Base-by-base conservation (phyloP, 2,113 vertebrate species). In the Otus sunia region DNA sequence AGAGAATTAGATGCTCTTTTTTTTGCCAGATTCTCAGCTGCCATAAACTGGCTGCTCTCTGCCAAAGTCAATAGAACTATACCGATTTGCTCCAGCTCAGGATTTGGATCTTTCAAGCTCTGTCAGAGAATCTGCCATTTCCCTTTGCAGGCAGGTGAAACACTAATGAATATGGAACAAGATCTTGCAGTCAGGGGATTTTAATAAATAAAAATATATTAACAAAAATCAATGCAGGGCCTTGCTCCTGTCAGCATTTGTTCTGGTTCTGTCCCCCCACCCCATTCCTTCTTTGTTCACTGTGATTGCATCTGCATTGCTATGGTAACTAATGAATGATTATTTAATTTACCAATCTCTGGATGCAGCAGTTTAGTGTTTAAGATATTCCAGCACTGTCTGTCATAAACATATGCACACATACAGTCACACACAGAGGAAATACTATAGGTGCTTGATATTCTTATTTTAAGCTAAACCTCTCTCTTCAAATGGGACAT, bases 321-420 rank as follows among this genome's bases (percentile, higher is more conserved):
- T 96, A 86, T 97, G 90, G 96, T 84, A 94, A 97, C 96, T 88
- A 92, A 93, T 92, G 80, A 96, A 94, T 79, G 64, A 88, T 95
- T 96, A 90, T 96, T 97, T 95, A 94, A 94, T 97, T 97, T 96
- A 92, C 56, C 89, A 90, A 92, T 88, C 62, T 92, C 85, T 85
- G 56, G 19, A 71, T 80, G 80, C 8, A 12, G 63, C 64, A 92
- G 41, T 96, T 97, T 36, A 69, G 50, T 53, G 55, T 96, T 95
- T 89, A 91, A 97, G 88, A 89, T 91, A 86, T 92, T 95, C 52
- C 53, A 76, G 26, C 30, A 13, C 58, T 82, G 47, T 82, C 88
- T 85, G 56, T 83, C 74, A 56, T 52, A 76, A 49, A 32, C 34
- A 80, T 85, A 66, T 29, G 39, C 37, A 53, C 36, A 41, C 56